Conservation (phyloP, 64 coral and sea anemone species). For the Stichodactyla mertensii region DNA sequence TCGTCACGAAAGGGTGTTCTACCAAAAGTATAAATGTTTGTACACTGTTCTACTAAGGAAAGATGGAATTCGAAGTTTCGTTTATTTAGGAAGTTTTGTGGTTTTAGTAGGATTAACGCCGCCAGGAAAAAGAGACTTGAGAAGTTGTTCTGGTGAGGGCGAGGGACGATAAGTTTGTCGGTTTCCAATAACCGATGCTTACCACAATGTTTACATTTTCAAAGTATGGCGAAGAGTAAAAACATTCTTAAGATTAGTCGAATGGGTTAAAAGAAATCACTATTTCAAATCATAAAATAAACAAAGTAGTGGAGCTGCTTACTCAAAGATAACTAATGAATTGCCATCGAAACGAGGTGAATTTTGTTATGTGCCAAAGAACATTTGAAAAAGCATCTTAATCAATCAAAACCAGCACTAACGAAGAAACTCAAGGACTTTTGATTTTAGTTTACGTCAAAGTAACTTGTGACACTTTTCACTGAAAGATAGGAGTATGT, state of each 20-base stretch:
- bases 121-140: neutral
- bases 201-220: neutral
- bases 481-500: neutral
- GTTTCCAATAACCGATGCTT: neutral
- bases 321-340: neutral
- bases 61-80: neutral
- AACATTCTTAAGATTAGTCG: neutral
- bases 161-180: neutral
- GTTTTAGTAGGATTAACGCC: neutral
- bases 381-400: neutral
- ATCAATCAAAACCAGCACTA: neutral
- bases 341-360: neutral
- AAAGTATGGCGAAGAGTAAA: neutral
- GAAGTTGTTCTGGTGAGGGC: neutral
- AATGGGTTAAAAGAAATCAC: neutral
- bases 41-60: neutral
- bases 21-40: neutral
- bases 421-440: no score
- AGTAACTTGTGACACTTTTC: neutral
- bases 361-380: neutral
- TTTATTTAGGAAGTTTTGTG: neutral
- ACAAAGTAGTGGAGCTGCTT: neutral
- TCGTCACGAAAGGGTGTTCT: neutral
- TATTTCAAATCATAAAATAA: constrained; percentile 1
- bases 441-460: no score